Evolutionary conservation across 2,797 vertebrate species (phyloP).

Genomic region (Fringilla coelebs): DNA sequence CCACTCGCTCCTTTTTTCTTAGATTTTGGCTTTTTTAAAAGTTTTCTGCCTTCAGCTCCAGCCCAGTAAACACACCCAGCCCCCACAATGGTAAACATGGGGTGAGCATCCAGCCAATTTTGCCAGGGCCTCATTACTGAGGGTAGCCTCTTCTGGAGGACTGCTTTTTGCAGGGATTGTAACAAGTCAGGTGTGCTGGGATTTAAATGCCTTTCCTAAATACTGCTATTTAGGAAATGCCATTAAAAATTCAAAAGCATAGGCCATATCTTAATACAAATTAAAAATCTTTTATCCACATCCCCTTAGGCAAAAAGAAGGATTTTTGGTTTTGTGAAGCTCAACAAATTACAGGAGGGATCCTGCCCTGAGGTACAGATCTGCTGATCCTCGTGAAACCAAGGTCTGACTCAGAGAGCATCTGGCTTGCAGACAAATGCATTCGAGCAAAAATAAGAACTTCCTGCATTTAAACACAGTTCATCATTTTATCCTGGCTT

Average conservation of each 20-base stretch:
- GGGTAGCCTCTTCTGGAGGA: neutral
- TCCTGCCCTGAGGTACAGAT: constrained; percentile 10
- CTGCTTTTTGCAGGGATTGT: neutral
- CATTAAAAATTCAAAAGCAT: constrained; percentile 5
- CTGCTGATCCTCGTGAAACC: neutral
- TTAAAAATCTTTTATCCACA: neutral
- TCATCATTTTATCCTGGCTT: neutral
- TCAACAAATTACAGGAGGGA: constrained; percentile 6
- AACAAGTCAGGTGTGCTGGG: neutral
- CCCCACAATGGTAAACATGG: fast-evolving
- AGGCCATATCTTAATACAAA: neutral
- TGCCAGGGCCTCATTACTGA: neutral
- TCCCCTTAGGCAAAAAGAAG: neutral
- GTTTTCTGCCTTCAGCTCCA: neutral
- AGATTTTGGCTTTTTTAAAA: neutral
- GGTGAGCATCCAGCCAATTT: neutral
- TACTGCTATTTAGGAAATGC: neutral
- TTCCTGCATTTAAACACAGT: neutral
- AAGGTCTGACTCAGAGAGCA: neutral
- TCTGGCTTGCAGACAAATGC: constrained; percentile 12
- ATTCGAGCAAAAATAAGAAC: neutral
- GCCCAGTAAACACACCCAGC: neutral
- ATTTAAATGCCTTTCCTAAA: neutral
- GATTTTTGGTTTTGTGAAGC: neutral
- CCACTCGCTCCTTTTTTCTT: fast-evolving